These are phyloP conservation scores for Porites cylindrica DNA, from an alignment of 92 coral and sea anemone species.

Conservation along the genomic window DNA sequence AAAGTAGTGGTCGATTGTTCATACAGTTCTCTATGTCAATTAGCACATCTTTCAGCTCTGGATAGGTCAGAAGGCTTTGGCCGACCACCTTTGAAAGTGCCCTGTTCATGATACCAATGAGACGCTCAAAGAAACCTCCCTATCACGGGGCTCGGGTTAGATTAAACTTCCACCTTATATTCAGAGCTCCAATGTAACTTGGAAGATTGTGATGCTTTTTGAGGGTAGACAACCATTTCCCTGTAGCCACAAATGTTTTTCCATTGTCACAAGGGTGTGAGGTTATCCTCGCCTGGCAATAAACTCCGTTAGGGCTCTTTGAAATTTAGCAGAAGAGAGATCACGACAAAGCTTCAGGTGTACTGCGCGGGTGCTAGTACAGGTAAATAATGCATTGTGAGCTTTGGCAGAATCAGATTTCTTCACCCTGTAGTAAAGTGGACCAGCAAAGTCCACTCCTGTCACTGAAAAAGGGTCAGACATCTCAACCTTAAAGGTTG, in stretches of 20 bases:
- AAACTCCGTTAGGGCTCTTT: no score
- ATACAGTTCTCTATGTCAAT: no score
- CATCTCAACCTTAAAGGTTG: slow-evolving; percentile 39
- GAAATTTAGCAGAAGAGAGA: no score
- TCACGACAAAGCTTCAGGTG: neutral
- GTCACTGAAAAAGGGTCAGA: slow-evolving; percentile 53
- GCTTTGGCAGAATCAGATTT: slow-evolving; percentile 28
- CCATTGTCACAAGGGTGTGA: no score
- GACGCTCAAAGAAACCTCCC: no score
- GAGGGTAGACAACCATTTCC: neutral
- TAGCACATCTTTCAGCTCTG: no score
- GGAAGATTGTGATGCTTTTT: no score
- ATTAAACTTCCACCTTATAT: no score
- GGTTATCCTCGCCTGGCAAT: no score
- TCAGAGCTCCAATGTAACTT: no score
- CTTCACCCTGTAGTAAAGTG: slow-evolving; percentile 28
- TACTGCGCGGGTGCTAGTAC: slow-evolving; percentile 69
- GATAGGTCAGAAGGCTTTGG: neutral
- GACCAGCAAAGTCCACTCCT: slow-evolving; percentile 73
- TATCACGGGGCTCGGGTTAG: no score
- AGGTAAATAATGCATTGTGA: slow-evolving; percentile 61
- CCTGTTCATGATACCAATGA: neutral
- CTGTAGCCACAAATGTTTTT: neutral
- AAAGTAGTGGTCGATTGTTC: no score
- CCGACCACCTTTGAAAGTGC: slow-evolving; percentile 55